A percentile compares a stretch with the other conserved stretches of the same genome.
Evolutionary conservation across 2,888 invertebrate genomes (phyloP).

Genomic region (Thyatira batis): DNA sequence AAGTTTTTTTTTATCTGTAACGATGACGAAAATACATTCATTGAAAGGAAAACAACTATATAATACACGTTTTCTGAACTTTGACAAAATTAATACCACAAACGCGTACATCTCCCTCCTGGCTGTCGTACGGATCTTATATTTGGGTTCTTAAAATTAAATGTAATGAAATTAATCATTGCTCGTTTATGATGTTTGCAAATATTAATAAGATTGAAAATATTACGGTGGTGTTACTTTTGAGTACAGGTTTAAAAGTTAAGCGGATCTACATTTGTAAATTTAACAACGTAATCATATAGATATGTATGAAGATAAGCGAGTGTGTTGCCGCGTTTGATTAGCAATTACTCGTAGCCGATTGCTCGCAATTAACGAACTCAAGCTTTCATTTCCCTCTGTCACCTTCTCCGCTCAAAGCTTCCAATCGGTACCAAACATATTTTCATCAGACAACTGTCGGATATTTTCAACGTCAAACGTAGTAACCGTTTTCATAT

Average conservation of each 20-base stretch:
- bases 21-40: too few relatives aligned
- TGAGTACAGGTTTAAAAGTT: background rate
- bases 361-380: slow-evolving; percentile 62
- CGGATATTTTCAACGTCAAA: background rate
- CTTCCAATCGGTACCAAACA: background rate
- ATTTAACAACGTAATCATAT: slow-evolving; percentile 10
- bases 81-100: background rate
- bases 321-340: slow-evolving; percentile 48
- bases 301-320: slow-evolving; percentile 37
- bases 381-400: slow-evolving; percentile 64
- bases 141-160: background rate
- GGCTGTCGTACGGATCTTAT: background rate
- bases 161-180: background rate
- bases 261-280: slow-evolving; percentile 12
- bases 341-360: slow-evolving; percentile 66
- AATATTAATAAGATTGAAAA: background rate
- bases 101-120: background rate
- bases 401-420: slow-evolving; percentile 27
- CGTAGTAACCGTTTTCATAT: background rate
- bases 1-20: too few relatives aligned
- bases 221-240: background rate
- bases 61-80: background rate
- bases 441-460: background rate
- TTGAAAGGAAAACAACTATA: background rate
- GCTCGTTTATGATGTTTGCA: background rate